Evolutionary conservation across 1,140 invertebrate genomes (phyloP), one percentile per base, ranked within the genome.

Genomic region (Conopomorpha cramerella): DNA sequence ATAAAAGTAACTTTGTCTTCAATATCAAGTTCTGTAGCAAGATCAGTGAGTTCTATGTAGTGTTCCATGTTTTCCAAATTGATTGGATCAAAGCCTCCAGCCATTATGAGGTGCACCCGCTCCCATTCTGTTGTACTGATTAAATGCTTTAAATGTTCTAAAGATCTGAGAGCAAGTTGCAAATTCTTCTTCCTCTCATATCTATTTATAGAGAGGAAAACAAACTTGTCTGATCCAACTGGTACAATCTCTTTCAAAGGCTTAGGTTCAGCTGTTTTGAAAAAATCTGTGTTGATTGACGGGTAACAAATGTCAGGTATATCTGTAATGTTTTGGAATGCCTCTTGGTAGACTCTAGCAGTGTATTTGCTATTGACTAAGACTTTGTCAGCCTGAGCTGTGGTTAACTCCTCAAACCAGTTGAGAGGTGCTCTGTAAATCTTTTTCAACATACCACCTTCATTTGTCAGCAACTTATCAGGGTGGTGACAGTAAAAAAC

Each of bases 401-500:
- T 98, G 0, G 95, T 94, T 18, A 83, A 79, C 64, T 96, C 91
- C 77, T 99, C 98, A 0, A 98, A 40, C 81, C 85, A 94, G 77
- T 99, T 93, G 1, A 99, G 71, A 0, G 95, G 90, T n/a, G 73
- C 67, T 25, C 98, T 81, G 72, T 99, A 99, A 0, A 94, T 12
- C 27, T 80, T 82, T 64, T 96, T 96, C 0, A 91, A 51, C 1
- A 67, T 44, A 0, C 86, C 83, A 12, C 84, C 85, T 39, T 83
- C 81, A 2, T 80, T 57, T 10, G 89, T 89, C 1, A 99, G 78
- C 2, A 99, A 78, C 55, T 95, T 89, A 77, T 99, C 98, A 0
- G 98, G 98, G 79, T 95, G 95, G 79, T 99, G 98, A 52, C 97
- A 99, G 55, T 99, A 99, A 74, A 96, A 99, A 3, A 98, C 65